Conservation (phyloP, 2,113 vertebrate species). For the Zeus faber region DNA sequence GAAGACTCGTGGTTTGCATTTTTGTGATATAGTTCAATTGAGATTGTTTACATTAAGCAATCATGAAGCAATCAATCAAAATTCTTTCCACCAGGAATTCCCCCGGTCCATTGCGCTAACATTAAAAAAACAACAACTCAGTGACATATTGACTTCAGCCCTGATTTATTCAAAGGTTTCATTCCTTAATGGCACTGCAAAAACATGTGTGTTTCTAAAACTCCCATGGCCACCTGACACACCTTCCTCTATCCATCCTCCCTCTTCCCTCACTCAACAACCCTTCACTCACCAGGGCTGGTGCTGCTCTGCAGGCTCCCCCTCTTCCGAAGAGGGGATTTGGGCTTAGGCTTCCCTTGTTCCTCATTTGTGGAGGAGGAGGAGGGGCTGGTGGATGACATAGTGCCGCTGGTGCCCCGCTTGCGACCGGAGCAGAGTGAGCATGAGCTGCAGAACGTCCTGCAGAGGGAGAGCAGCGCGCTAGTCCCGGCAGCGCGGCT, state of each 20-base stretch:
- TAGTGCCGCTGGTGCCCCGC: slow-evolving; percentile 51
- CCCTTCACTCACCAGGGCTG: slow-evolving; percentile 78
- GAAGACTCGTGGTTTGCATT: too few species aligned
- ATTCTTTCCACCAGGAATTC: too few species aligned
- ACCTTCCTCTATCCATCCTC: background rate
- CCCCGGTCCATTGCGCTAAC: too few species aligned
- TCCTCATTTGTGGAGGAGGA: slow-evolving; percentile 34
- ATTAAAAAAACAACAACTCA: too few species aligned
- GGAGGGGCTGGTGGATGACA: slow-evolving; percentile 52
- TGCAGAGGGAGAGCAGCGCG: slow-evolving; percentile 44
- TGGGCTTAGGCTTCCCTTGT: slow-evolving; percentile 69
- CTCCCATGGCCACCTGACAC: background rate
- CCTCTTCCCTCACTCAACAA: too few species aligned
- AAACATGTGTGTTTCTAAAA: too few species aligned
- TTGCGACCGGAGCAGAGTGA: slow-evolving; percentile 47
- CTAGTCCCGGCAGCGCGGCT: slow-evolving; percentile 41
- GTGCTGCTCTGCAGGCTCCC: slow-evolving; percentile 77
- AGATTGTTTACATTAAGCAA: too few species aligned
- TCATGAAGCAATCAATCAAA: too few species aligned
- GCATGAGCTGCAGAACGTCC: slow-evolving; percentile 39
- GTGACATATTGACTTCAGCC: too few species aligned
- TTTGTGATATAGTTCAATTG: too few species aligned
- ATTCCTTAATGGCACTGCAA: too few species aligned
- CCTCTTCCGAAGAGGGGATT: slow-evolving; percentile 77
- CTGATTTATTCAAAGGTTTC: too few species aligned